Evolutionary conservation across 2,888 invertebrate species (phyloP), one percentile per base, ranked within the genome.

Genomic region (Pseudanteris insignis): DNA sequence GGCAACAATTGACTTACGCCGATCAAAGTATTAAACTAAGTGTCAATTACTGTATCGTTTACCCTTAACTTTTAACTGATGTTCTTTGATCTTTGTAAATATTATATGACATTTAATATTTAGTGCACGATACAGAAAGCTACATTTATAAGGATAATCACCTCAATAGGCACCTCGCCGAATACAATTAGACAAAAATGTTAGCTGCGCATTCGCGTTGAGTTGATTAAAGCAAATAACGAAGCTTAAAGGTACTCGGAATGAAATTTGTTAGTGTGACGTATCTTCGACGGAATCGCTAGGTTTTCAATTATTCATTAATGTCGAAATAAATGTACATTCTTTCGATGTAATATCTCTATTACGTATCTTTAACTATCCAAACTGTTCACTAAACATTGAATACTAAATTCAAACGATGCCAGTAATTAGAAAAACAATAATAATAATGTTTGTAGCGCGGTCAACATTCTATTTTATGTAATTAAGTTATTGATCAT

Each of bases 41-140:
- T 50, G 54, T 54, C 61, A 61, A 61, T 61, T 61, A 50, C 61
- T 50, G 48, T 55, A 61, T 55, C 34, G 48, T 61, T 61, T 61
- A 24, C 21, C 50, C 46, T 8, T 9, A 12, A 36, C 37, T 36
- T 30, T 9, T 28, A 15, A 33, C 33, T 50, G 50, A 37, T 47
- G 46, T 48, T 34, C 34, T 47, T 51, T 29, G 13, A 46, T 34
- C 21, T 44, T 50, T 58, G 58, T 58, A 58, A 44, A 58, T 58
- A 58, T 15, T 40, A 34, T 43, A 38, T 33, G 37, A 48, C 34
- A 15, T 48, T 21, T 57, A 41, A 15, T 10, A 34, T 33, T 43
- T 50, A 14, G 26, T 41, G 13, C 43, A 58, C 40, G 38, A 32
- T 43, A 53, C 21, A 41, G 15, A 9, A 34, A n/a, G 37, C 25